Conservation (phyloP, 2,888 invertebrate species). For the Rhagium mordax region DNA sequence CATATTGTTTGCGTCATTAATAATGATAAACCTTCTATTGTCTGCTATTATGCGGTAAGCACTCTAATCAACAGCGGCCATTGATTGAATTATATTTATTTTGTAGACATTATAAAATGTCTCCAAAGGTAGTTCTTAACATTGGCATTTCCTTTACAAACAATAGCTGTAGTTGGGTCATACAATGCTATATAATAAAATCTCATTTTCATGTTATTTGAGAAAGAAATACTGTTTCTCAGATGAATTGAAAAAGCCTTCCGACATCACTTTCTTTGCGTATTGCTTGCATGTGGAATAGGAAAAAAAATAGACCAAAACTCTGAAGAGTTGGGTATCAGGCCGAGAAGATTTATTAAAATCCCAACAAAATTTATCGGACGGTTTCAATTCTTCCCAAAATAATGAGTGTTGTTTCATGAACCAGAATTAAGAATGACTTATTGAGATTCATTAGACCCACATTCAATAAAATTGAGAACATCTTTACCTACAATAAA, state of each 20-base stretch:
- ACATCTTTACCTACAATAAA: constrained; percentile 37
- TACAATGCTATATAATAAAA: background rate
- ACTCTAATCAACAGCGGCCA: background rate
- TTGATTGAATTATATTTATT: background rate
- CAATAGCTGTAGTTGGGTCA: background rate
- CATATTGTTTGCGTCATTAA: background rate
- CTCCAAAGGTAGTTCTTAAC: background rate
- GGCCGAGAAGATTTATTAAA: no score
- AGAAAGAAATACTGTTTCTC: background rate
- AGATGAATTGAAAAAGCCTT: background rate
- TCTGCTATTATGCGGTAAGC: background rate
- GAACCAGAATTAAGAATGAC: constrained; percentile 26
- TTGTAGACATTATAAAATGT: background rate
- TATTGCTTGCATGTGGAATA: no score
- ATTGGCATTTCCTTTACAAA: background rate
- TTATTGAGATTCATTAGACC: constrained; percentile 39
- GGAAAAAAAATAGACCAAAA: no score
- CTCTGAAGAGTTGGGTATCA: no score
- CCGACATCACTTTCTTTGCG: no score
- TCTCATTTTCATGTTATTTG: background rate
- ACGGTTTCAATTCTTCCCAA: no score
- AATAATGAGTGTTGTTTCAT: no score
- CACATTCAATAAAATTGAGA: constrained; percentile 31
- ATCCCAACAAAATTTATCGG: background rate
- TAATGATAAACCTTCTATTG: background rate